These are phyloP conservation scores for Tetramorium bicarinatum DNA, from an alignment of 2,888 invertebrate species.

Conservation along the genomic window DNA sequence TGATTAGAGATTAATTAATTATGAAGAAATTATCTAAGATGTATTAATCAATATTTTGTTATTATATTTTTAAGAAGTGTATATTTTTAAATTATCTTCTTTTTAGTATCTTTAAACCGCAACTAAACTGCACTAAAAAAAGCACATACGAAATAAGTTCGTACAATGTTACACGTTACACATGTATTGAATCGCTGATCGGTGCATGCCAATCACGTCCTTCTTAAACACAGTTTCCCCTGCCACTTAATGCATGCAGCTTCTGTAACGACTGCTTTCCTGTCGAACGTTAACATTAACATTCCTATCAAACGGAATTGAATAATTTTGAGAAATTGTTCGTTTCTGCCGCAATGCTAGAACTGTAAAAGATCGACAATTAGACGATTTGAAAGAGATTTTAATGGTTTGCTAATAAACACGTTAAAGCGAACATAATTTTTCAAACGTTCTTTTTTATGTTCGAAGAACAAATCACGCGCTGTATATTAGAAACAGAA, in stretches of 20 bases:
- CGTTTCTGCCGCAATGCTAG: neutral
- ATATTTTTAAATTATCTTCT: neutral
- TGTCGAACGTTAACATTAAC: constrained; percentile 33
- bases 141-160: neutral
- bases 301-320: neutral
- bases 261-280: constrained; percentile 71
- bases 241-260: constrained; percentile 46
- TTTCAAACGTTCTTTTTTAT: neutral
- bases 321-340: neutral
- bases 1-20: constrained; percentile 3
- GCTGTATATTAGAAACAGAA: neutral
- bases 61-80: neutral
- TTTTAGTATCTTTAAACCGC: too few species aligned
- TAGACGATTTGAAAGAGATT: neutral
- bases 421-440: neutral
- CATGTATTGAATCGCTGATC: constrained; percentile 8
- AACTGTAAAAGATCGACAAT: neutral
- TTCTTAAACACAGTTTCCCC: constrained; percentile 52
- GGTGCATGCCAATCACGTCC: constrained; percentile 35
- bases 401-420: neutral
- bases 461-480: neutral
- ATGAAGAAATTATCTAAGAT: neutral
- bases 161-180: neutral
- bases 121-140: neutral
- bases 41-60: neutral